Base-by-base conservation (phyloP, 1,140 invertebrate species). In the Arion vulgaris region DNA sequence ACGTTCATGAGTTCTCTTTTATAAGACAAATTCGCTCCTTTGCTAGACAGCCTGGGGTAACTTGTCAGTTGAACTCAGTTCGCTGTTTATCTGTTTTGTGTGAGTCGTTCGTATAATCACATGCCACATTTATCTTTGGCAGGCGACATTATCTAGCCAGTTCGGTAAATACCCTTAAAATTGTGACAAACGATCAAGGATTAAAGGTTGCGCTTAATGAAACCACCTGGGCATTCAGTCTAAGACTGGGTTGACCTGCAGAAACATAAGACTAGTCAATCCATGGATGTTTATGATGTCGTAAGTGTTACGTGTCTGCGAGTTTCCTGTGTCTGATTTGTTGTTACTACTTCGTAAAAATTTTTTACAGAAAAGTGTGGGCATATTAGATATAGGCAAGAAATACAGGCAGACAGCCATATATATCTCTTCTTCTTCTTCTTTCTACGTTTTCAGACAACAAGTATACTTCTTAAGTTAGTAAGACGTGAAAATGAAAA, bases 61-160 rank as follows among this genome's bases (percentile, higher is more conserved):
- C 5, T 11, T 57, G 26, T 57, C 51, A 4, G 51, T 57, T 45
- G 41, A 45, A 45, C 41, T 15, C 41, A 57, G 51, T 57, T 57
- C 51, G 26, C 51, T 57, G 51, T 57, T 57, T 57, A 57, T 57
- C 51, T 57, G 51, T 19, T 57, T 57, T 57, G 9, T 57, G 51
- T 26, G 17, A 57, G 26, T 17, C 26, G 51, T 57, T 17, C 51
- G 51, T 17, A 71, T 71, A 71, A 71, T 71, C 68, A 71, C 13
- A 71, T 71, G 68, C 68, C 68, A 71, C 68, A 71, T 71, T 71
- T 71, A 71, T 71, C 68, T 71, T 32, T 71, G 68, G 68, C 68
- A 71, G 4, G 68, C 32, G 32, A 71, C 68, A 71, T 71, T 71
- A 71, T 71, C 68, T 71, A 4, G 32, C 26, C 1, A 39, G 32